A percentile compares a stretch with the other conserved stretches of the same genome.
These are phyloP conservation scores for Eurystomus gularis DNA, from an alignment of 2,113 vertebrate species.

Conservation along the genomic window DNA sequence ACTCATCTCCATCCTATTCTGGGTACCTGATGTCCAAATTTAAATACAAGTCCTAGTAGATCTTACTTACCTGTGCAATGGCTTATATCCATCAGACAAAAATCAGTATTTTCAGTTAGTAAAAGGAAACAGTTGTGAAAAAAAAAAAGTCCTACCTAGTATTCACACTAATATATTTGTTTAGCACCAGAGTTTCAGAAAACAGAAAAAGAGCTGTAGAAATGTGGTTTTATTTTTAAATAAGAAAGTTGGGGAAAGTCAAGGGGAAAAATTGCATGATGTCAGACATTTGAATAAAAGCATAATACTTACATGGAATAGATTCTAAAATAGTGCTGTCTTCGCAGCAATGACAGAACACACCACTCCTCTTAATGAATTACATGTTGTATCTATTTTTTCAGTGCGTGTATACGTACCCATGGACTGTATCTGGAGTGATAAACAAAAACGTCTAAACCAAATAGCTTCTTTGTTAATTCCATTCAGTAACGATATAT, in stretches of 20 bases:
- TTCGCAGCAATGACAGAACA: not conserved
- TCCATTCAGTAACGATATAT: not conserved
- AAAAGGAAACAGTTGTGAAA: not conserved
- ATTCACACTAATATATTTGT: not conserved
- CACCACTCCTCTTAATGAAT: not conserved
- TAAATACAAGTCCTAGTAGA: not conserved
- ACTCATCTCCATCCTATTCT: not conserved
- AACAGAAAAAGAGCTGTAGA: not conserved
- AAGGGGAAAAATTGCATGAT: not conserved
- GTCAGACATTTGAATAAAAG: not conserved
- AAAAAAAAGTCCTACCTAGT: not conserved
- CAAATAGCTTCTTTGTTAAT: not conserved
- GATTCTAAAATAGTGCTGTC: not conserved
- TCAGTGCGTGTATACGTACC: not conserved
- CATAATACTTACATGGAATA: not conserved
- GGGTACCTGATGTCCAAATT: not conserved
- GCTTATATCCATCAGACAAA: not conserved
- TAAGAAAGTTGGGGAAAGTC: not conserved
- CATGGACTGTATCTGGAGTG: too few relatives aligned
- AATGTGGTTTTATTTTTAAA: not conserved
- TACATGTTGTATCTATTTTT: not conserved
- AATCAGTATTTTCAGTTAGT: not conserved
- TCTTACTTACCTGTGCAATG: not conserved
- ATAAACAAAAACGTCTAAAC: not conserved
- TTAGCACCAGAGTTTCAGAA: not conserved